Base-by-base conservation (phyloP, 2,888 invertebrate genomes). In the Dermolepida albohirtum region DNA sequence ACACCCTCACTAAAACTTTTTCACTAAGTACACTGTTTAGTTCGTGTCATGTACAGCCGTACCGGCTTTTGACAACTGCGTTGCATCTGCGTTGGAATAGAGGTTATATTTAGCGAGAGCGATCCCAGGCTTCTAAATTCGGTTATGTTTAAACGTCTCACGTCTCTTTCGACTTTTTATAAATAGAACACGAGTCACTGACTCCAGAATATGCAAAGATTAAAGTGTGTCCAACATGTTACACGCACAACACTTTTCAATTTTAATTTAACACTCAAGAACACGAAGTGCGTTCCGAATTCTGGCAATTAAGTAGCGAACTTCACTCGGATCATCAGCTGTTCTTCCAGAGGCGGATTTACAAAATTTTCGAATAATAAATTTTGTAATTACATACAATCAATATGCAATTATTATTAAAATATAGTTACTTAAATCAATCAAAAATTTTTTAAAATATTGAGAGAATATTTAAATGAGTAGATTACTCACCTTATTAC, bases 401-500 rank as follows among this genome's bases (percentile, higher is more conserved):
- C 12, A 57, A 55, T 17, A 8, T 40, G 5, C 40, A 54, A 40
- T 10, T 44, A 54, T n/a, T 16, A 8, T 12, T 54, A 52, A 52
- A 29, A 10, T 29, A 29, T 40, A 41, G 27, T 11, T 12, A 47
- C 11, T 34, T 54, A 54, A 17, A 27, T 34, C 29, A 63, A 22
- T 57, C 11, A 11, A 39, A 64, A 66, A 67, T 29, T 66, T 22
- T 22, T 22, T 2, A 22, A 2, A 22, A 22, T 22, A 22, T 22
- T 22, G 1, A 22, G 68, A 16, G 57, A 64, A 65, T 62, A 54
- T 47, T 51, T 63, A 65, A 63, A 63, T 66, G 64, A 70, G 68
- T 47, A 64, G 73, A 72, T 74, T 74, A 73, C 79, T 83, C 87
- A 95, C 95, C 93, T 94, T 92, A 83, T 91, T 90, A 84, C 93